Base-by-base conservation (phyloP, 64 coral and sea anemone genomes). In the Dendrophyllia cribrosa region DNA sequence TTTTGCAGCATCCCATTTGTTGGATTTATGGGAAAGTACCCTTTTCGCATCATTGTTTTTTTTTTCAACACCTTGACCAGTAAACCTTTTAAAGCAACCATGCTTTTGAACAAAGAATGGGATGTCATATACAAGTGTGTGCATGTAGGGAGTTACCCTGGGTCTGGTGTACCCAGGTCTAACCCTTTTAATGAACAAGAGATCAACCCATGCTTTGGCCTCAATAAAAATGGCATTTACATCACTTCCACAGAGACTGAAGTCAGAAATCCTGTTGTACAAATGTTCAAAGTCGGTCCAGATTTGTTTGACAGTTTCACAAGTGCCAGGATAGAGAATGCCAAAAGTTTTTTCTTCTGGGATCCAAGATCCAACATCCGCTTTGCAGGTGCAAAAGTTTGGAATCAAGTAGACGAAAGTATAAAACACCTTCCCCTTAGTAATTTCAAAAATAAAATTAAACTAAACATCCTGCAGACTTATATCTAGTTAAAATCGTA, bases 131-230 rank as follows among this genome's bases (percentile, higher is more conserved):
- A 44, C 19, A 9, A 86, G 26, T 11, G 66, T 16, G 49, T 94
- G 92, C 92, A 94, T 94, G 77, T 88, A 94, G 19, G 92, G 85
- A 4, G 91, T 93, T 5, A 93, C 82, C 14, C 81, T 71, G 17
- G 83, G 12, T 78, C 75, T 67, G 8, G 55, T 55, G n/a, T 94
- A 94, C 17, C 92, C 85, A 65, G n/a, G 21, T 15, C 60, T 61
- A 52, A 69, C 70, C 51, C 74, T 51, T 64, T 52, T 14, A 94
- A 64, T n/a, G 86, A 94, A 68, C 92, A 94, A 94, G 51, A 88
- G 75, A n/a, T 94, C 59, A 63, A 94, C 68, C 51, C 47, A 94
- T 64, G 63, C 17, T 46, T 88, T 72, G 43, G 86, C 75, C 48
- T 74, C 45, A 7, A 49, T 6, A 89, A 77, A 77, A 66, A 77